phyloP scores from a whole-genome alignment of 2,113 vertebrate species.

The Tringa solitaria region DNA sequence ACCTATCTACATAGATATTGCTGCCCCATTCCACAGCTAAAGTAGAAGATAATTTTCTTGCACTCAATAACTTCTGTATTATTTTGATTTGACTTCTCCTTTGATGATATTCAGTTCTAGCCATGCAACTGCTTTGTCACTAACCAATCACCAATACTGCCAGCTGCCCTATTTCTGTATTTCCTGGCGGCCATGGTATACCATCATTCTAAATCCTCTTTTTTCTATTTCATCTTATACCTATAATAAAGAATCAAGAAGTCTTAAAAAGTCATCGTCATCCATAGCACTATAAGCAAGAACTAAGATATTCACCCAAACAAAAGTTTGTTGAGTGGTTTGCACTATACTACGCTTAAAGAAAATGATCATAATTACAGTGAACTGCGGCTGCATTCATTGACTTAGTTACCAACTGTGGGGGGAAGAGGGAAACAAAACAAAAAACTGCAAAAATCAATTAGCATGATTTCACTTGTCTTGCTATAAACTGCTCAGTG shows the following conservation, averaged over 20 bases:
- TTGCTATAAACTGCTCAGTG: neutral
- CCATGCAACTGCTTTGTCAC: neutral
- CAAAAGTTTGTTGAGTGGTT: neutral
- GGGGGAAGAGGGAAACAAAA: neutral
- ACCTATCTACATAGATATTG: neutral
- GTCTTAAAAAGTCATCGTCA: neutral
- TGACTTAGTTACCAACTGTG: neutral
- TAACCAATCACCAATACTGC: neutral
- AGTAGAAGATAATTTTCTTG: neutral
- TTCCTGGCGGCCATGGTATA: neutral
- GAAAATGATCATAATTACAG: neutral
- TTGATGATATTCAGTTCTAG: neutral
- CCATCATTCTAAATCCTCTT: neutral
- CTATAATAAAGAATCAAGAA: neutral
- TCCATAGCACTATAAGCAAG: neutral
- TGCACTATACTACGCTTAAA: neutral
- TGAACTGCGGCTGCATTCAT: neutral
- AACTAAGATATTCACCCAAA: neutral
- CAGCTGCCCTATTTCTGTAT: neutral
- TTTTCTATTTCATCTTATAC: neutral
- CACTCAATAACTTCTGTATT: neutral
- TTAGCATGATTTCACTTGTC: neutral
- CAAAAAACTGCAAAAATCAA: neutral
- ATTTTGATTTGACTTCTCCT: neutral
- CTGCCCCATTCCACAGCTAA: neutral